Base-by-base conservation (phyloP, 2,797 vertebrate genomes). In the Lithobates pipiens region DNA sequence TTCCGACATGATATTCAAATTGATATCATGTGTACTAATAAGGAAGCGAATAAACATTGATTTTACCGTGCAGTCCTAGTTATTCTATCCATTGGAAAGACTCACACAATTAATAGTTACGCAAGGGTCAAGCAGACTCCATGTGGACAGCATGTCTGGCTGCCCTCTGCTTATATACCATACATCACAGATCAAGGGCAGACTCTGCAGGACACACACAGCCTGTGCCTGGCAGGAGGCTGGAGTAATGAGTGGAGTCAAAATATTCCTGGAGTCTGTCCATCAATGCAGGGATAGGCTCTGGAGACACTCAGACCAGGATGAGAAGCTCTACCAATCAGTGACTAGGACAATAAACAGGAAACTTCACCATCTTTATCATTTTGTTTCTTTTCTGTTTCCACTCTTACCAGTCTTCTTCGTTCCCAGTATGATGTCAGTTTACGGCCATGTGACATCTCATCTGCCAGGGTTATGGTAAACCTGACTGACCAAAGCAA, bases 241-340 rank as follows among this genome's bases (percentile, higher is more conserved):
- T 92, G 87, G 94, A 90, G 94, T 97, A 97, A 97, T 97, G 96
- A 97, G 95, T 89, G 84, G 90, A 93, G 92, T 91, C 90, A 39
- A 88, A 93, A 90, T 92, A 93, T 91, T 89, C 84, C 91, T 92
- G 61, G 80, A 71, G 89, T 90, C 91, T 93, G 80, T 91, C 92
- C 89, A 83, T 88, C 90, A 92, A 39, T 82, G 57, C 83, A 8
- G n/a, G 0, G 74, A 0, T 91, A 89, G 88, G 91, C 90, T 89
- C 88, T 7, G 67, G 85, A 80, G 76, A 61, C 76, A 44, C 85
- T 86, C 82, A 87, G 85, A 54, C 61, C 70, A 63, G 50, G 74
- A 21, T 50, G 54, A 73, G 61, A 76, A 57, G 46, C 23, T 72
- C 42, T 82, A 50, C 42, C 29, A 27, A 29, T 39, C 71, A 74